phyloP scores from a whole-genome alignment of 2,888 invertebrate genomes.

The Margaritifera margaritifera region DNA sequence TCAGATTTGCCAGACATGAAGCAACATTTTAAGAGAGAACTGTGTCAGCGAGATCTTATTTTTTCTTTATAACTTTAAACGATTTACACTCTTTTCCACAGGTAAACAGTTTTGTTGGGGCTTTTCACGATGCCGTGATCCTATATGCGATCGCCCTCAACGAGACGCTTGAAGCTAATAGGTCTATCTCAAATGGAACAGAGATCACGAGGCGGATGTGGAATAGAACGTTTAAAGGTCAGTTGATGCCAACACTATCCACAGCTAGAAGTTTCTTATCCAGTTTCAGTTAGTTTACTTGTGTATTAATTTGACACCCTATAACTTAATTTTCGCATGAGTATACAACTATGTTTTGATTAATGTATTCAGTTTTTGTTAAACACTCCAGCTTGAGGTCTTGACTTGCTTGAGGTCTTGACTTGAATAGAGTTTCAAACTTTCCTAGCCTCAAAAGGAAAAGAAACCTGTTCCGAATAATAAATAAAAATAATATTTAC shows the following conservation, averaged over 20 bases:
- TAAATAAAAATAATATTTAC: too few species aligned
- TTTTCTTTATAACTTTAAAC: not conserved
- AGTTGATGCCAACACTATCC: not conserved
- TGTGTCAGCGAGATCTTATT: not conserved
- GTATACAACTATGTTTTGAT: too few species aligned
- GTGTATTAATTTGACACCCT: too few species aligned
- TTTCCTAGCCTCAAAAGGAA: too few species aligned
- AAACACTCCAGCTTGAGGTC: too few species aligned
- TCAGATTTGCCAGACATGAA: not conserved
- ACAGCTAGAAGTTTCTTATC: too few species aligned
- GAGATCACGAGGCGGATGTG: conserved; percentile 89
- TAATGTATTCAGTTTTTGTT: too few species aligned
- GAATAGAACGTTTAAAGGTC: conserved; percentile 89
- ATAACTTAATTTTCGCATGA: too few species aligned
- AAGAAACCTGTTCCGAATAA: too few species aligned
- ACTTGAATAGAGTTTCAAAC: too few species aligned
- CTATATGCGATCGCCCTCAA: conserved; percentile 94
- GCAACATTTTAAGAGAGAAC: not conserved
- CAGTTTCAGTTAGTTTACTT: too few species aligned
- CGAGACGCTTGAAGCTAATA: conserved; percentile 80
- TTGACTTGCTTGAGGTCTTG: too few species aligned
- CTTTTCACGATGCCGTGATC: conserved; percentile 96
- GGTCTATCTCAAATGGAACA: conserved; percentile 82
- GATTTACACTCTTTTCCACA: conserved; percentile 64
- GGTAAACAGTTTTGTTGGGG: conserved; percentile 93